Evolutionary conservation across 2,113 vertebrate genomes (phyloP).

Genomic region (Silurus asotus): DNA sequence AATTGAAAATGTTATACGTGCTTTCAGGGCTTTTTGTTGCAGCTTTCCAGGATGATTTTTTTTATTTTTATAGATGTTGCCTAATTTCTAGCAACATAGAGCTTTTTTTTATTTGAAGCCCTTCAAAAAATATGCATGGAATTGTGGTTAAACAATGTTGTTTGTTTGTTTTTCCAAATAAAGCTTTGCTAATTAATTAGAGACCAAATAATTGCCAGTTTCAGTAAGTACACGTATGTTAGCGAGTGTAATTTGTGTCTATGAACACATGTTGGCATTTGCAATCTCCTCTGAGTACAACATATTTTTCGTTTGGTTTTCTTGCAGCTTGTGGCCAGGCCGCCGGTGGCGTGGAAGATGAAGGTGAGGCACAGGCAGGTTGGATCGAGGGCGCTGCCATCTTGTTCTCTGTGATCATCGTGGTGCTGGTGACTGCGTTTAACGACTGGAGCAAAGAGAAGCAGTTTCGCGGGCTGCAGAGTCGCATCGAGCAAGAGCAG

Average conservation of each 20-base stretch:
- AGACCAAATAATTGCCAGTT: no score
- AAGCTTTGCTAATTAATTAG: no score
- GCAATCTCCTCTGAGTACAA: no score
- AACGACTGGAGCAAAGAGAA: constrained; percentile 99
- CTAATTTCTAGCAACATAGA: not conserved
- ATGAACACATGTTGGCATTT: no score
- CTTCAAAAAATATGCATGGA: not conserved
- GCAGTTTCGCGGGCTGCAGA: constrained; percentile 95
- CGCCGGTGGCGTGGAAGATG: constrained; percentile 73
- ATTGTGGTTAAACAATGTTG: not conserved
- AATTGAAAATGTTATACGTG: not conserved
- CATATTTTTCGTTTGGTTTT: not conserved
- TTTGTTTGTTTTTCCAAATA: not conserved
- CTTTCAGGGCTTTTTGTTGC: not conserved
- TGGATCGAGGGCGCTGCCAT: constrained; percentile 98
- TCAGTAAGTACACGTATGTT: no score
- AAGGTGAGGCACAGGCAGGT: constrained; percentile 87
- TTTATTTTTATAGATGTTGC: not conserved
- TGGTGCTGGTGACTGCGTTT: constrained; percentile 95
- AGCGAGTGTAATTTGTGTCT: no score
- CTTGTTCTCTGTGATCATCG: constrained; percentile 91
- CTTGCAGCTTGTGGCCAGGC: constrained; percentile 64
- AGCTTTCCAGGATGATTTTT: not conserved
- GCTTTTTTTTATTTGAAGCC: not conserved
- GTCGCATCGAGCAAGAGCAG: constrained; percentile 94